A percentile compares a stretch with the other conserved stretches of the same genome.
Evolutionary conservation across 2,113 vertebrate species (phyloP).

Genomic region (Saguinus imperator): DNA sequence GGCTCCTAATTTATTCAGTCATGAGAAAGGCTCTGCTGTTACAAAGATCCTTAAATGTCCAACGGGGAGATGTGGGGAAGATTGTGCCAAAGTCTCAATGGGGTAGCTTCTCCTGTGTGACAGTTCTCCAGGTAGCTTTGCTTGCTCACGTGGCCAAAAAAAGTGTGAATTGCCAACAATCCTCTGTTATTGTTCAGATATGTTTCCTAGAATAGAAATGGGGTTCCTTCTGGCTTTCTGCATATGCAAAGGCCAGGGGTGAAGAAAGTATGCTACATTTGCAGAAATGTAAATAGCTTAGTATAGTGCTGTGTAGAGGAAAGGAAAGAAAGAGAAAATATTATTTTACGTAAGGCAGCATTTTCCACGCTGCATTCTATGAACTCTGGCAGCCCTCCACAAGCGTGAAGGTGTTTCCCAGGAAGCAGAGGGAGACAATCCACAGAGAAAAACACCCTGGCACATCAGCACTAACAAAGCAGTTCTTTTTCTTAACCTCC

Average conservation of each 20-base stretch:
- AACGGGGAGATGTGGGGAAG: not conserved
- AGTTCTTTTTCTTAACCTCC: not conserved
- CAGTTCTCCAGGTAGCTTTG: not conserved
- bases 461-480: accelerated
- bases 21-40: not conserved
- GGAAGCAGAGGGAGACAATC: not conserved
- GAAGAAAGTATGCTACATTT: not conserved
- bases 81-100: not conserved
- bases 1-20: not conserved
- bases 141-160: not conserved
- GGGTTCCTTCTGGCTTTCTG: not conserved
- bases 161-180: not conserved
- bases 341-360: not conserved
- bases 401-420: not conserved
- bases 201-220: not conserved
- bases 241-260: not conserved
- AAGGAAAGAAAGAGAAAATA: not conserved
- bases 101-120: not conserved
- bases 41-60: not conserved
- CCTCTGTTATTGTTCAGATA: not conserved
- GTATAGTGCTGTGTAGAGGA: accelerated
- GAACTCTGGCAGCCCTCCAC: not conserved
- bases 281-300: not conserved
- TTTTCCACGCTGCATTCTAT: not conserved
- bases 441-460: not conserved